These are phyloP conservation scores for Trematomus bernacchii DNA, from an alignment of 2,797 vertebrate genomes.

Conservation along the genomic window DNA sequence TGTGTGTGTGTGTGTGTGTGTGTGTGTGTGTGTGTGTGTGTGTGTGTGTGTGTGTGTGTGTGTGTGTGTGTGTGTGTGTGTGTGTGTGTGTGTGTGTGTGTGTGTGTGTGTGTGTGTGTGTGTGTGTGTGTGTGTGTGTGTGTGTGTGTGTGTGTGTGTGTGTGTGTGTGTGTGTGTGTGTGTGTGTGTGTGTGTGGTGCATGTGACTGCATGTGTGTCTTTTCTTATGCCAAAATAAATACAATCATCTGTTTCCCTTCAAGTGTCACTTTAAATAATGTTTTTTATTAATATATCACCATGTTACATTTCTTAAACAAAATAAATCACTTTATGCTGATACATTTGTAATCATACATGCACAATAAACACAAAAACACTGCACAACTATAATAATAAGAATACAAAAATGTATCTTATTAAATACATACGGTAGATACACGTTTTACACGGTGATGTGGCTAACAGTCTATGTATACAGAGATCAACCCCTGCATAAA, in stretches of 20 bases:
- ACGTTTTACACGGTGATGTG: slow-evolving; percentile 15
- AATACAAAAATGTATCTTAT: slow-evolving; percentile 39
- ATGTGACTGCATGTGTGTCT: background rate
- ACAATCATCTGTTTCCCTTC: slow-evolving; percentile 30
- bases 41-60: background rate
- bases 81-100: too few species aligned
- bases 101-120: too few species aligned
- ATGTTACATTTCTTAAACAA: slow-evolving; percentile 41
- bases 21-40: too few species aligned
- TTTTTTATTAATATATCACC: slow-evolving; percentile 60
- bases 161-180: slow-evolving; percentile 1
- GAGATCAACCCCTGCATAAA: slow-evolving; percentile 67
- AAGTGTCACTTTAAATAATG: slow-evolving; percentile 52
- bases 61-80: too few species aligned
- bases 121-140: too few species aligned
- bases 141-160: background rate
- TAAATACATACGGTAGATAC: slow-evolving; percentile 58
- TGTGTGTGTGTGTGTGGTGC: background rate
- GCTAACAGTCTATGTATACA: slow-evolving; percentile 52
- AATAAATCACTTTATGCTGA: slow-evolving; percentile 58
- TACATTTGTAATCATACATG: slow-evolving; percentile 44
- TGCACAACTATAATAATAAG: slow-evolving; percentile 32
- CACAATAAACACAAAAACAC: slow-evolving; percentile 30
- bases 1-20: too few species aligned
- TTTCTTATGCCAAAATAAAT: slow-evolving; percentile 36